A percentile compares a stretch with the other conserved stretches of the same genome.
These are phyloP conservation scores for Callopanchax toddi DNA, from an alignment of 2,113 vertebrate species.

Conservation along the genomic window DNA sequence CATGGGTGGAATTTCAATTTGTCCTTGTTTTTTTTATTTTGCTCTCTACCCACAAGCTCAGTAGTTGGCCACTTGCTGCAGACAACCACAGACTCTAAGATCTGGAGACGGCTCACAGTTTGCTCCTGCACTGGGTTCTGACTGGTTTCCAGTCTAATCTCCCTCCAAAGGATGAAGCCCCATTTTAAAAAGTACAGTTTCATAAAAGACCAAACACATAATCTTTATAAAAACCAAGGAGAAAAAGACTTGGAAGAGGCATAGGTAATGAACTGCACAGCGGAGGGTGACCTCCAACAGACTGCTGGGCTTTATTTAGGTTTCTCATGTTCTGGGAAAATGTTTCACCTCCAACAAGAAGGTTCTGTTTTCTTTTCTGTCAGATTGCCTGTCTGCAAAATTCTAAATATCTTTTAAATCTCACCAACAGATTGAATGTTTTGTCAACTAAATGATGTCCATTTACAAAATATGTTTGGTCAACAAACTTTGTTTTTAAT, in stretches of 20 bases:
- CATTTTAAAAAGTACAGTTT: not conserved
- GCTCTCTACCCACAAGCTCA: constrained; percentile 17
- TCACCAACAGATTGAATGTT: constrained; percentile 7
- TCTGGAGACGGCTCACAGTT: constrained; percentile 25
- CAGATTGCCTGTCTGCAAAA: not conserved
- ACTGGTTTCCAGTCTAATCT: constrained; percentile 17
- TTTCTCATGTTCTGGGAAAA: constrained; percentile 43
- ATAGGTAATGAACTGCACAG: not conserved
- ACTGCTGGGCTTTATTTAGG: constrained; percentile 23
- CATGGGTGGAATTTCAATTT: constrained; percentile 17
- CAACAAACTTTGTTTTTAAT: not conserved
- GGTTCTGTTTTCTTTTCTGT: constrained; percentile 26
- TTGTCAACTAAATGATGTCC: constrained; percentile 2
- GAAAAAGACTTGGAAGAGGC: constrained; percentile 15
- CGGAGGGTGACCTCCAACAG: constrained; percentile 20
- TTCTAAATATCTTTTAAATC: constrained; percentile 19
- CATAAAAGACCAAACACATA: constrained; percentile 1
- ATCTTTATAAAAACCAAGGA: not conserved
- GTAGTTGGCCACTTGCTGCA: constrained; percentile 4
- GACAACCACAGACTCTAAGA: constrained; percentile 34
- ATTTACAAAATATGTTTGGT: constrained; percentile 3
- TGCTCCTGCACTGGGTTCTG: constrained; percentile 25
- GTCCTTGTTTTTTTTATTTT: constrained; percentile 28
- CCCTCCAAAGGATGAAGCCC: constrained; percentile 13
- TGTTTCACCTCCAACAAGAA: constrained; percentile 7